phyloP scores from a whole-genome alignment of 2,797 vertebrate genomes.

The Catamblyrhynchus diadema region DNA sequence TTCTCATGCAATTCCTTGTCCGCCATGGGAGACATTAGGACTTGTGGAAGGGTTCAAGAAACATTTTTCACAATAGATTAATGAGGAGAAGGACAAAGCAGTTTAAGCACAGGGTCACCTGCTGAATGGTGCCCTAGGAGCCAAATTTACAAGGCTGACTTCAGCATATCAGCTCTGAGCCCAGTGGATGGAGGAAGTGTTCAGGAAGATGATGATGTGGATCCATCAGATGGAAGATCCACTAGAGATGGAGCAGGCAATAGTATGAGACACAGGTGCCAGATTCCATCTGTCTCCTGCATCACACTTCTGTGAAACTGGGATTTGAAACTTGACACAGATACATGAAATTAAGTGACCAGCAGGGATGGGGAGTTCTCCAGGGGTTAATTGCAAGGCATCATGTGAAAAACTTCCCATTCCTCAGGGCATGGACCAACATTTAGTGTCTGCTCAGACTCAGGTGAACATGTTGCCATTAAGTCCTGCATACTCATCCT shows the following conservation, averaged over 20 bases:
- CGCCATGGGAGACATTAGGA: not conserved
- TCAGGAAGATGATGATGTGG: not conserved
- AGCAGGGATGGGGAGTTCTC: not conserved
- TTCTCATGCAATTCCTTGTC: not conserved
- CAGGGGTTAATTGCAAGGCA: not conserved
- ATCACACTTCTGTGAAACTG: not conserved
- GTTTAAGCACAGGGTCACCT: not conserved
- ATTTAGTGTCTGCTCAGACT: not conserved
- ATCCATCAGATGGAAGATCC: not conserved
- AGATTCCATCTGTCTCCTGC: not conserved
- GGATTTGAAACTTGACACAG: not conserved
- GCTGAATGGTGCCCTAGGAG: not conserved
- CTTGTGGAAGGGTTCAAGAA: not conserved
- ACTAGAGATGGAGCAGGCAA: not conserved
- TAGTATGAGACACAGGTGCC: rapidly evolving
- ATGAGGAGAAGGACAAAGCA: not conserved
- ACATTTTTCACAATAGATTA: not conserved
- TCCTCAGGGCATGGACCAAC: not conserved
- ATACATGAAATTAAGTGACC: not conserved
- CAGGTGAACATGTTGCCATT: rapidly evolving
- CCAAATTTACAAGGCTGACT: not conserved
- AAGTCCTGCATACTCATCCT: rapidly evolving
- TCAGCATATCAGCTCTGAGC: not conserved
- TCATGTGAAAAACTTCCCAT: not conserved
- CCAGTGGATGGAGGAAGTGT: not conserved